Conservation (phyloP, 1,140 invertebrate genomes). For the Hyles euphorbiae region DNA sequence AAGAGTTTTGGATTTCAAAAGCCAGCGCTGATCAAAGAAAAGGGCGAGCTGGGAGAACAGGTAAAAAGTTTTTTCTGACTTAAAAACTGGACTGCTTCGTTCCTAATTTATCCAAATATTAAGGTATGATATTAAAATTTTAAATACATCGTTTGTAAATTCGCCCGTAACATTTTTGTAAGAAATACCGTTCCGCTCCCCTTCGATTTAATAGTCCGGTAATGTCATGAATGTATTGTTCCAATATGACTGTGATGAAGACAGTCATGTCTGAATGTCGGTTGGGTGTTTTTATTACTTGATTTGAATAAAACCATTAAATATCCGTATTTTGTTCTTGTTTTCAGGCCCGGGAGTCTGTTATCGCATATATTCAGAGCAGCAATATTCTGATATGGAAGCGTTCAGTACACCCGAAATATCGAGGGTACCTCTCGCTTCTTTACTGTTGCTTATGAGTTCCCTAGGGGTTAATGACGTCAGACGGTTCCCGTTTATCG, state of each 20-base stretch:
- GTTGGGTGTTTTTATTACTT: too few species aligned
- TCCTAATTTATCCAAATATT: too few species aligned
- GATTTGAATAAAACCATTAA: background rate
- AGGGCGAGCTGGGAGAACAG: slow-evolving; percentile 92
- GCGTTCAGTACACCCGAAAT: slow-evolving; percentile 95
- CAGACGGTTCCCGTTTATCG: slow-evolving; percentile 96
- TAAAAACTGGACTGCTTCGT: too few species aligned
- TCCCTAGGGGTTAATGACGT: slow-evolving; percentile 95
- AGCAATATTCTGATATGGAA: slow-evolving; percentile 79
- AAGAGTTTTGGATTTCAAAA: slow-evolving; percentile 98
- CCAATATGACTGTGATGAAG: too few species aligned
- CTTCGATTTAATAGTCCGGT: too few species aligned
- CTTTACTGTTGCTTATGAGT: slow-evolving; percentile 95
- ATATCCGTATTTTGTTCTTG: background rate
- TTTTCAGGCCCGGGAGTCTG: slow-evolving; percentile 82
- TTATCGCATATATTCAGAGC: slow-evolving; percentile 91
- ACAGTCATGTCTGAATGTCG: too few species aligned
- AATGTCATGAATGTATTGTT: too few species aligned
- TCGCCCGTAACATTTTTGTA: background rate
- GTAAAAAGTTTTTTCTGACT: slow-evolving; percentile 38
- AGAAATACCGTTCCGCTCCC: background rate
- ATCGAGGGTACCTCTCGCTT: slow-evolving; percentile 93
- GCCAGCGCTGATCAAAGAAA: slow-evolving; percentile 98
- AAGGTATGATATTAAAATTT: too few species aligned
- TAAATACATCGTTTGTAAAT: background rate